These are phyloP conservation scores for Pharmacophagus antenor DNA, from an alignment of 2,888 invertebrate species.

Conservation along the genomic window DNA sequence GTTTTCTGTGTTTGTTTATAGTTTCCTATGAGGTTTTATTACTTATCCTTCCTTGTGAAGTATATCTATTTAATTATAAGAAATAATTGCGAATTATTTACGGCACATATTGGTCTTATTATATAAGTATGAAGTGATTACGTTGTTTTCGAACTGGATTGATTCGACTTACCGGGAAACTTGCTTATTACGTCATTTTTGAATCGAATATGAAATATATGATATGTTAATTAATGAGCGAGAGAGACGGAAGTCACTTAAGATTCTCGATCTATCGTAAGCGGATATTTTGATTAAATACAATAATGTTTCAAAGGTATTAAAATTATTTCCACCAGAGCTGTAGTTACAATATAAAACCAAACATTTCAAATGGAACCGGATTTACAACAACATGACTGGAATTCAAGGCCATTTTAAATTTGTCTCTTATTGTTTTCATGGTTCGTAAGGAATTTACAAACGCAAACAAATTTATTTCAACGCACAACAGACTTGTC, in stretches of 20 bases:
- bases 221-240: not conserved
- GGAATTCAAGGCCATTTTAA: not conserved
- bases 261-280: not conserved
- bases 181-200: not conserved
- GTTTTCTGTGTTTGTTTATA: no score
- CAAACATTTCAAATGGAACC: not conserved
- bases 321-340: no score
- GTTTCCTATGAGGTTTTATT: no score
- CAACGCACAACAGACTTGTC: not conserved
- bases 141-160: not conserved
- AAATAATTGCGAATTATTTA: no score
- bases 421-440: not conserved
- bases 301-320: not conserved
- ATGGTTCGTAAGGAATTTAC: no score
- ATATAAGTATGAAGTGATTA: no score
- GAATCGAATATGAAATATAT: not conserved
- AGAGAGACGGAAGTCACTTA: not conserved
- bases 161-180: not conserved
- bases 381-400: not conserved
- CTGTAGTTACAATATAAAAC: no score
- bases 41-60: no score
- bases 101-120: no score
- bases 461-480: conserved; percentile 1
- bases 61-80: no score
- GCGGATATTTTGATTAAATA: not conserved